Base-by-base conservation (phyloP, 2,888 invertebrate species). In the Leptinotarsa tumamoca region DNA sequence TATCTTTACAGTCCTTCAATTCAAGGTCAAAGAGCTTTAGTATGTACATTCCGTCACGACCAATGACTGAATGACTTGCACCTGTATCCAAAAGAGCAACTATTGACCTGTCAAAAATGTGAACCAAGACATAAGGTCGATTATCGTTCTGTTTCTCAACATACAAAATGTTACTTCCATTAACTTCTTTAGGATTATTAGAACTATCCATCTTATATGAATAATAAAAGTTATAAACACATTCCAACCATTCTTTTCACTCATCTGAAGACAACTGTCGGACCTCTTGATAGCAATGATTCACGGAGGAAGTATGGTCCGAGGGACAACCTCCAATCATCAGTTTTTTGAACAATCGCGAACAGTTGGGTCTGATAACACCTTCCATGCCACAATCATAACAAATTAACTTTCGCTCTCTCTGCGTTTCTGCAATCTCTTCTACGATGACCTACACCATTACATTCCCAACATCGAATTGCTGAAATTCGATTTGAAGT, bases 331-430 rank as follows among this genome's bases (percentile, higher is more conserved):
- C 50, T 50, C 67, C 67, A n/a, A 17, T 43, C 4, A 50, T 50
- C 49, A 49, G 50, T 67, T 67, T 67, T 67, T 67, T 67, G 17
- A 33, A 50, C 73, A 73, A 73, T n/a, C 15, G 33, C 2, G 52
- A 68, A 33, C 70, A 74, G 33, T 74, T 74, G 5, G 74, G 74
- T 14, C 74, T 23, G 14, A 71, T 74, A 10, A 63, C 68, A 63
- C 17, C 63, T 33, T n/a, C 61, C 58, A 27, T 23, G 1, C 67
- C 67, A 17, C 67, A 67, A 13, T 50, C 67, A 67, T 17, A 43
- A 13, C 67, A 67, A 14, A 50, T 7, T 17, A 18, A 18, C 18
- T 67, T 18, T 17, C 49, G n/a, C 13, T 18, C 49, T 21, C 21
- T 15, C 17, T 13, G 14, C n/a, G 14, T 66, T 21, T 67, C n/a